Conservation (phyloP, 2,797 vertebrate species). For the Harpagifer antarcticus region DNA sequence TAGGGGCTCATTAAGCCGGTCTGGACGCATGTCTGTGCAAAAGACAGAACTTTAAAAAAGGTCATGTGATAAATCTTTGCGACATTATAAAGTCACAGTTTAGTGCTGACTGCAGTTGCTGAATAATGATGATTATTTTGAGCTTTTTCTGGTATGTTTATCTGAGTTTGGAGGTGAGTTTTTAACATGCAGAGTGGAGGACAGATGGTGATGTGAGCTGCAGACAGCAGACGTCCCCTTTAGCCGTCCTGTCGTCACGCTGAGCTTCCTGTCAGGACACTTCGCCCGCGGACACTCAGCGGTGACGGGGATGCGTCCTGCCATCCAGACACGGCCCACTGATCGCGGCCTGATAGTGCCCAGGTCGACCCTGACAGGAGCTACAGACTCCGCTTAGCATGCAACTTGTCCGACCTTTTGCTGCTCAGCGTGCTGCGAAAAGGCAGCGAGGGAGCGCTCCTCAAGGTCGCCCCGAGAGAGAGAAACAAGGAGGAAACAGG, state of each 20-base stretch:
- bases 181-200: slow-evolving; percentile 4
- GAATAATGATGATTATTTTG: background rate
- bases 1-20: slow-evolving; percentile 15
- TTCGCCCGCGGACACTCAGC: slow-evolving; percentile 52
- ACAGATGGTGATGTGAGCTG: slow-evolving; percentile 52
- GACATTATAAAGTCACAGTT: background rate
- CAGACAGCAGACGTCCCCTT: slow-evolving; percentile 53
- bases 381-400: slow-evolving; percentile 62
- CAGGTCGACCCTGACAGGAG: slow-evolving; percentile 67
- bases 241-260: slow-evolving; percentile 61
- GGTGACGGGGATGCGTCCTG: slow-evolving; percentile 43
- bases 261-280: slow-evolving; percentile 62
- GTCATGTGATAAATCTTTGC: slow-evolving; percentile 20
- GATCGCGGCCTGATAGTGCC: slow-evolving; percentile 63
- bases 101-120: slow-evolving; percentile 5
- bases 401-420: slow-evolving; percentile 54
- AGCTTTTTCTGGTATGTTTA: background rate
- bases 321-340: slow-evolving; percentile 63
- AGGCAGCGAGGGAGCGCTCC: slow-evolving; percentile 32
- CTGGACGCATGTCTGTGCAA: slow-evolving; percentile 19
- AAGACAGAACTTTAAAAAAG: slow-evolving; percentile 32
- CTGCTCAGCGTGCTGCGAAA: slow-evolving; percentile 57
- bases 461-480: slow-evolving; percentile 44
- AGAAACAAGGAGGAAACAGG: slow-evolving; percentile 11
- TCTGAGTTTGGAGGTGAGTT: background rate